Percentiles rank a stretch among this genome's conserved stretches.
Evolutionary conservation across 2,113 vertebrate genomes (phyloP).

Genomic region (Corythoichthys intestinalis): DNA sequence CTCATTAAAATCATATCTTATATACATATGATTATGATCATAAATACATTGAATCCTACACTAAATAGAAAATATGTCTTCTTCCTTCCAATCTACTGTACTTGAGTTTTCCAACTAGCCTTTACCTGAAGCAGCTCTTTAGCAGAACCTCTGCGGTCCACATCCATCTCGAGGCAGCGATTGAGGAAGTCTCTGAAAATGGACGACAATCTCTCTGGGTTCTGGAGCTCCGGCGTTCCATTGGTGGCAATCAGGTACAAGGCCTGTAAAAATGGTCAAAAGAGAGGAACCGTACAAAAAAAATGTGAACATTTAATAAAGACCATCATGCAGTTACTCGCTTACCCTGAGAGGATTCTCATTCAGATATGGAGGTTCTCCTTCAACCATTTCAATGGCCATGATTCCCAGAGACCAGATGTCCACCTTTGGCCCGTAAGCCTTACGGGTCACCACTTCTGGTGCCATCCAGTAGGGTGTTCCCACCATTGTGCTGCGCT

Average conservation of each 20-base stretch:
- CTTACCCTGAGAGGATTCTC: conserved; percentile 97
- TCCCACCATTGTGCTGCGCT: conserved; percentile 98
- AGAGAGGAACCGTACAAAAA: neutral
- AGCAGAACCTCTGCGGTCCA: conserved; percentile 93
- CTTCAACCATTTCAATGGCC: conserved; percentile 99
- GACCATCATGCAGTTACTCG: neutral
- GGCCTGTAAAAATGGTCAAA: conserved; percentile 69
- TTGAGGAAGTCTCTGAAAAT: conserved; percentile 97
- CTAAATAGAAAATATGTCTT: neutral
- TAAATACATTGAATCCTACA: neutral
- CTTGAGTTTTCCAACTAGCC: neutral
- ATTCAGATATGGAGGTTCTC: conserved; percentile 97
- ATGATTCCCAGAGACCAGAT: conserved; percentile 99
- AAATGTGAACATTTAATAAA: neutral
- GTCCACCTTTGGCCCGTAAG: conserved; percentile 96
- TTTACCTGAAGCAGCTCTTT: conserved; percentile 95
- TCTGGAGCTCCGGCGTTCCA: conserved; percentile 95
- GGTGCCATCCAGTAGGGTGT: conserved; percentile 99
- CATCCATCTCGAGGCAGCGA: conserved; percentile 97
- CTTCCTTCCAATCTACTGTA: neutral
- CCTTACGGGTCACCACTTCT: conserved; percentile 96
- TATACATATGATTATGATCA: no score
- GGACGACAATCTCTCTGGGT: conserved; percentile 90
- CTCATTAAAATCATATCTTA: no score
- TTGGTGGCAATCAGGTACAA: conserved; percentile 98